Conservation (phyloP, 2,797 vertebrate genomes). For the Melanotaenia trifasciata region DNA sequence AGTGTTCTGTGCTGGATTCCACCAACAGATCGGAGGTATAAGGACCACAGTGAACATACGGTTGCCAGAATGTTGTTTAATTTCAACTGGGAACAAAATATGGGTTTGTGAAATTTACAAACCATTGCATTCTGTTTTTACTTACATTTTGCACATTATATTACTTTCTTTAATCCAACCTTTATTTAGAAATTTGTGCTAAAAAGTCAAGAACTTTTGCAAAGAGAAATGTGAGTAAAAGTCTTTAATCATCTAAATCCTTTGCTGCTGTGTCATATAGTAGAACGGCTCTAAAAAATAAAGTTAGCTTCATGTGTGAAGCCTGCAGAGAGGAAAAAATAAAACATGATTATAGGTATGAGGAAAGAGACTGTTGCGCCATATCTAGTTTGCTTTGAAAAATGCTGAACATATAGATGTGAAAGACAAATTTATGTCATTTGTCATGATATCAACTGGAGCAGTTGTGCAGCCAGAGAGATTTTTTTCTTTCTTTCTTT, state of each 20-base stretch:
- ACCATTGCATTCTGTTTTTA: too few species aligned
- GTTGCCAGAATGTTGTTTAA: too few species aligned
- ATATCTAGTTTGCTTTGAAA: background rate
- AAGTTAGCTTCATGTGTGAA: background rate
- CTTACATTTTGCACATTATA: too few species aligned
- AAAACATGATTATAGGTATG: background rate
- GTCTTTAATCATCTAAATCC: background rate
- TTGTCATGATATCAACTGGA: background rate
- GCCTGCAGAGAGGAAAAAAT: background rate
- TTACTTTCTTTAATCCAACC: too few species aligned
- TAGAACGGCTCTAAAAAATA: background rate
- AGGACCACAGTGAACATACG: too few species aligned
- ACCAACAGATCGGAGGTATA: too few species aligned
- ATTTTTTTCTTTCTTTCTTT: slow-evolving; percentile 1
- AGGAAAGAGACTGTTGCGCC: background rate
- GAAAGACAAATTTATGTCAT: background rate
- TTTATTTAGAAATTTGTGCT: background rate
- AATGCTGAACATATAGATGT: background rate
- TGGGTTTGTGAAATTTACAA: too few species aligned
- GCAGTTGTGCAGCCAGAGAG: background rate
- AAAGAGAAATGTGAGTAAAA: background rate
- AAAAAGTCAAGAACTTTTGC: too few species aligned
- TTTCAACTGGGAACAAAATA: too few species aligned
- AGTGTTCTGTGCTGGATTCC: too few species aligned
- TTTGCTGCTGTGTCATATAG: background rate